Evolutionary conservation across 2,888 invertebrate species (phyloP), one percentile per base, ranked within the genome.

Genomic region (Caenorhabditis becei): DNA sequence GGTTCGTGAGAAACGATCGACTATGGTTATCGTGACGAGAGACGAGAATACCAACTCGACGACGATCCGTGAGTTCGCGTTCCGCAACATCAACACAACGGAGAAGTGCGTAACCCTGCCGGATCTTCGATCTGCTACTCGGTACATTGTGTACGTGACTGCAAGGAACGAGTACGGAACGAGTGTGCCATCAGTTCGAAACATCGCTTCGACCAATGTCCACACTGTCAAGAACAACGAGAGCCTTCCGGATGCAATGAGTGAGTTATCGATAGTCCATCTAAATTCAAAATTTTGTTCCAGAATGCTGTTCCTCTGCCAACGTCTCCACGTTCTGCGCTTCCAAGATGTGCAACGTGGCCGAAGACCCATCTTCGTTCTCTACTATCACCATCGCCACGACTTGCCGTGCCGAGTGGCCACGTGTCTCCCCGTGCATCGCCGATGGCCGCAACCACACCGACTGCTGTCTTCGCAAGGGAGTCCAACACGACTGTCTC

Each of bases 71-170:
- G 87, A 88, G 47, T 88, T 88, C 69, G 77, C 71, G 7, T 88
- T 85, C 70, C 74, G 78, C 49, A 80, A 79, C 37, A 80, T 87
- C 5, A 94, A 94, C 90, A 94, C 94, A 58, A 94, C 94, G 0
- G 94, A 94, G 79, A 94, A 94, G 16, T 86, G 89, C 18, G 92
- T 91, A 75, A 92, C 93, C 10, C 92, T 96, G 58, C 93, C 93
- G 7, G 93, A 93, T 78, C 92, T 96, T 87, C 94, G 95, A 80
- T 92, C 93, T 20, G 94, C 94, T 89, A 93, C 93, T 84, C 93
- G 94, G 10, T 96, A 96, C 92, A 94, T 95, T 91, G 94, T 96
- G 89, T 95, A 95, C 91, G 95, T 96, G 69, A 94, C 95, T 24
- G 94, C 95, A 0, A 93, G 94, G 88, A 96, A 96, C 91, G 93